Evolutionary conservation across 2,113 vertebrate genomes (phyloP).

Genomic region (Sminthopsis crassicaudata): DNA sequence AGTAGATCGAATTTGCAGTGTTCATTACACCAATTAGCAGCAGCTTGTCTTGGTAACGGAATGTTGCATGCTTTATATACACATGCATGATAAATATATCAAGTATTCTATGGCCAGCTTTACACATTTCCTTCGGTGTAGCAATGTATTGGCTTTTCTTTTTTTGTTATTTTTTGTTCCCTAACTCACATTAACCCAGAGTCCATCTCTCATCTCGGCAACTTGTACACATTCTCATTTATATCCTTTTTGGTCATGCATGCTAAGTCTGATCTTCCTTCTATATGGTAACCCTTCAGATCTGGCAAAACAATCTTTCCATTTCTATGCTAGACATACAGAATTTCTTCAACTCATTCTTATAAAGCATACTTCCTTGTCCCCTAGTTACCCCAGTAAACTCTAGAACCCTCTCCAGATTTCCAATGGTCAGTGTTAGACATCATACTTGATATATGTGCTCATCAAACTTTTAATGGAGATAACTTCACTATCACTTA

Average conservation of each 20-base stretch:
- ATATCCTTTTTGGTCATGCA: not conserved
- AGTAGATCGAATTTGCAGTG: slow-evolving; percentile 60
- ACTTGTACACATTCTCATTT: not conserved
- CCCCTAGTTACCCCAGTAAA: not conserved
- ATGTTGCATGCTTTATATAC: slow-evolving; percentile 31
- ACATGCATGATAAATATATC: slow-evolving; percentile 17
- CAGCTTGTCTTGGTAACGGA: slow-evolving; percentile 47
- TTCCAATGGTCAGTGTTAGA: not conserved
- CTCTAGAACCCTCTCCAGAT: not conserved
- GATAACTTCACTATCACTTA: not conserved
- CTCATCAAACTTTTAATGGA: not conserved
- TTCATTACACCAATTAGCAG: slow-evolving; percentile 70
- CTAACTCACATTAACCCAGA: not conserved
- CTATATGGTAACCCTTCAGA: not conserved
- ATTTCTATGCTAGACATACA: not conserved
- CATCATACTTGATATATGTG: not conserved
- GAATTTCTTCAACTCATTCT: not conserved
- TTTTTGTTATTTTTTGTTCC: not conserved
- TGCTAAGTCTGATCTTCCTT: not conserved
- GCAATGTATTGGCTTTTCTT: not conserved
- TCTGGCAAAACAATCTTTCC: not conserved
- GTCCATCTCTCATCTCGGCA: not conserved
- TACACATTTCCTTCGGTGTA: not conserved
- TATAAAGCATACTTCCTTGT: not conserved
- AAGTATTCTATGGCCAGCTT: slow-evolving; percentile 15